Evolutionary conservation across 1,140 invertebrate species (phyloP).

Genomic region (Euura saliciscinereae): DNA sequence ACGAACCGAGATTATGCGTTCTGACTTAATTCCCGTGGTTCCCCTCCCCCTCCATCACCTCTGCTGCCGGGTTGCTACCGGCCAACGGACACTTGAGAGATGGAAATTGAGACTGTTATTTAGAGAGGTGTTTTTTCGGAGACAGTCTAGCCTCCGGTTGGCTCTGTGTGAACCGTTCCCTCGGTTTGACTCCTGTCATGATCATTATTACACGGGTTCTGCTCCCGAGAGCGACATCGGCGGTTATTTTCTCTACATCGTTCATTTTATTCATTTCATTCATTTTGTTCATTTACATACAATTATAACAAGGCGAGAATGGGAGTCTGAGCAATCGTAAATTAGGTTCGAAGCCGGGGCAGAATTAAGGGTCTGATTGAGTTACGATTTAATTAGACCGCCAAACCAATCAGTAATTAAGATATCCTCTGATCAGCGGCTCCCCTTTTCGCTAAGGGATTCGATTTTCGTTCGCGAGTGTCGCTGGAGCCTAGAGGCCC

Average conservation of each 20-base stretch:
- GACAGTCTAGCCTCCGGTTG: no score
- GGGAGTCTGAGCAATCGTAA: not conserved
- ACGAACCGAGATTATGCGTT: not conserved
- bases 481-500: not conserved
- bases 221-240: no score
- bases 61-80: not conserved
- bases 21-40: conserved; percentile 1
- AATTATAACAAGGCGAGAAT: no score
- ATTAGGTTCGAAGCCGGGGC: not conserved
- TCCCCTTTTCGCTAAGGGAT: not conserved
- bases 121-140: not conserved
- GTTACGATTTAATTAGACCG: not conserved
- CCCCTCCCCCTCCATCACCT: not conserved
- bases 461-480: not conserved
- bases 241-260: no score
- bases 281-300: no score
- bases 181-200: no score
- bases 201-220: no score
- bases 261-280: no score
- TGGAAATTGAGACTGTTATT: conserved; percentile 2
- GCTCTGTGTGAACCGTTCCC: no score
- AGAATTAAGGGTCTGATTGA: not conserved
- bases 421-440: not conserved
- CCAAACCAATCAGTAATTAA: conserved; percentile 6
- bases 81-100: not conserved